phyloP scores from a whole-genome alignment of 2,113 vertebrate species.

The Bufo bufo region DNA sequence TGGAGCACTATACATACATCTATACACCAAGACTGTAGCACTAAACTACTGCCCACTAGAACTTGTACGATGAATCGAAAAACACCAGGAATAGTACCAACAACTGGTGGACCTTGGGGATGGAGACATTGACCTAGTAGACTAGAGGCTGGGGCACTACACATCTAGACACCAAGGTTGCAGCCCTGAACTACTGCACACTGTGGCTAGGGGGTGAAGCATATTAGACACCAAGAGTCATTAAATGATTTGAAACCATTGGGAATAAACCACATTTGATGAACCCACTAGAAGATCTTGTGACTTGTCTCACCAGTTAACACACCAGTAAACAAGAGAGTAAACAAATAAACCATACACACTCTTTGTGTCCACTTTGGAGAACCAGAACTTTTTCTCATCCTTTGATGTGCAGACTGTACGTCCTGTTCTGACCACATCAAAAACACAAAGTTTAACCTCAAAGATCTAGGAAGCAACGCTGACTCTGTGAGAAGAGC shows the following conservation, averaged over 20 bases:
- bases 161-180: neutral
- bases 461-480: neutral
- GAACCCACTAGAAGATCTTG: neutral
- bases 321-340: neutral
- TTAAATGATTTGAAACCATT: neutral
- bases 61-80: too few species aligned
- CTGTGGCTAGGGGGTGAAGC: neutral
- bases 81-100: too few species aligned
- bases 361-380: neutral
- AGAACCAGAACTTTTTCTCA: neutral
- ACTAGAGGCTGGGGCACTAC: neutral
- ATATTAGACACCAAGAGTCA: neutral
- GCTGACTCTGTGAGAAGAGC: conserved; percentile 27
- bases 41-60: too few species aligned
- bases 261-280: neutral
- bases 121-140: too few species aligned
- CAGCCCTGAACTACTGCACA: neutral
- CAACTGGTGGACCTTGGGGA: too few species aligned
- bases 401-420: conserved; percentile 2
- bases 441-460: neutral
- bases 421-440: conserved; percentile 9
- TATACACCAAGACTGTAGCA: neutral
- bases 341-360: neutral
- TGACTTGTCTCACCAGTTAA: neutral
- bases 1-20: neutral